Evolutionary conservation across 1,140 invertebrate genomes (phyloP).

Genomic region (Bombus pyrosoma): DNA sequence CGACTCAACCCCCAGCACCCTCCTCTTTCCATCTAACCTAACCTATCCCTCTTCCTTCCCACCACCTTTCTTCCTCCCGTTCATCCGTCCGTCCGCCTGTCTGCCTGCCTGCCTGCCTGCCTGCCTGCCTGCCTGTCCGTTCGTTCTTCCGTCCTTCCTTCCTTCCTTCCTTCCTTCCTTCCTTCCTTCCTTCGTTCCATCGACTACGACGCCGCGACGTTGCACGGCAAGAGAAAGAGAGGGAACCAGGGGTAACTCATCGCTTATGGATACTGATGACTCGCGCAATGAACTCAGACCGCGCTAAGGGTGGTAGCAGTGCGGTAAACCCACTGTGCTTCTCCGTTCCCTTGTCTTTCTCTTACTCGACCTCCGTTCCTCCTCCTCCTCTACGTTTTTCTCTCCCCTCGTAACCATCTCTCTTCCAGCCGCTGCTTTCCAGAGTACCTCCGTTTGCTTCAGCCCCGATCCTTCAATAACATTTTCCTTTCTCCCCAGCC

Average conservation of each 20-base stretch:
- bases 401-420: slow-evolving; percentile 40
- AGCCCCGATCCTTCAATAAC: slow-evolving; percentile 76
- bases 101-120: neutral
- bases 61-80: slow-evolving; percentile 15
- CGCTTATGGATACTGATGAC: slow-evolving; percentile 83
- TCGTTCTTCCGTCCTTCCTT: slow-evolving; percentile 1
- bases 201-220: slow-evolving; percentile 22
- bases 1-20: slow-evolving; percentile 39
- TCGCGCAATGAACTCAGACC: slow-evolving; percentile 82
- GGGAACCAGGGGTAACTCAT: slow-evolving; percentile 79
- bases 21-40: slow-evolving; percentile 22
- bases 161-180: neutral
- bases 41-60: neutral
- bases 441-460: slow-evolving; percentile 11
- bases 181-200: slow-evolving; percentile 12
- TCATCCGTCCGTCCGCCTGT: slow-evolving; percentile 14
- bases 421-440: slow-evolving; percentile 23
- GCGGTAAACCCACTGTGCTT: slow-evolving; percentile 65
- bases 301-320: slow-evolving; percentile 70
- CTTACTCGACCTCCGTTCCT: slow-evolving; percentile 22
- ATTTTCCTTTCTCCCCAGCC: slow-evolving; percentile 70
- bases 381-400: slow-evolving; percentile 35
- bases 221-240: slow-evolving; percentile 28
- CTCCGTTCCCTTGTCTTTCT: slow-evolving; percentile 30
- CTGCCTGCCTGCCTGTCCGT: neutral